Evolutionary conservation across 2,888 invertebrate species (phyloP).

Genomic region (Calliscelio sp.): DNA sequence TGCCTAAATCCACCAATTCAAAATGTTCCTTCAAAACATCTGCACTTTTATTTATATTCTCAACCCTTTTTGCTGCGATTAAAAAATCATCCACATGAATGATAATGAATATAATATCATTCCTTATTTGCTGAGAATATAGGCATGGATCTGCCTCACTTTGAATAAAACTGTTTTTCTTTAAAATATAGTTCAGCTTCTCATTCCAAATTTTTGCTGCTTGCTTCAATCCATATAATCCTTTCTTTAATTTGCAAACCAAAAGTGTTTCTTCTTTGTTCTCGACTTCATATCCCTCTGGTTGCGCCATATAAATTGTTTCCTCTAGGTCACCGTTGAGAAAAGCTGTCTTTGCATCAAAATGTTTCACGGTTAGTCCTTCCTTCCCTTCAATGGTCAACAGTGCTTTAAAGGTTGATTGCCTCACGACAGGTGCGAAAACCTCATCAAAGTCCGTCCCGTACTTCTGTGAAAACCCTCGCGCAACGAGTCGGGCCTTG

Average conservation of each 20-base stretch:
- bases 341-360: conserved; percentile 80
- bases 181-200: conserved; percentile 75
- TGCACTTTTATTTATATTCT: conserved; percentile 32
- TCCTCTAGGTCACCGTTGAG: conserved; percentile 61
- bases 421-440: conserved; percentile 76
- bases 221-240: conserved; percentile 83
- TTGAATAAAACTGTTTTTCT: conserved; percentile 47
- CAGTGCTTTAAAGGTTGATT: conserved; percentile 39
- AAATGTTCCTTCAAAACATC: conserved; percentile 33
- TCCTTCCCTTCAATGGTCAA: conserved; percentile 11
- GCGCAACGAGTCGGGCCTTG: conserved; percentile 64
- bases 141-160: conserved; percentile 78
- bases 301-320: conserved; percentile 81
- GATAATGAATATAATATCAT: too few relatives aligned
- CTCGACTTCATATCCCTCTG: conserved; percentile 79
- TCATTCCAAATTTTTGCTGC: conserved; percentile 81
- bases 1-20: conserved; percentile 49
- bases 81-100: conserved; percentile 69
- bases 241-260: conserved; percentile 80
- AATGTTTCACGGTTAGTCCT: conserved; percentile 6
- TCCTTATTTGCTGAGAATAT: not conserved
- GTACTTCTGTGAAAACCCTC: conserved; percentile 58
- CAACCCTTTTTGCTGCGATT: conserved; percentile 24
- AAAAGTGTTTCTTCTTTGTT: conserved; percentile 34
- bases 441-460: conserved; percentile 76